Evolutionary conservation across 2,797 vertebrate species (phyloP), one percentile per base, ranked within the genome.

Genomic region (Crax fasciolata): DNA sequence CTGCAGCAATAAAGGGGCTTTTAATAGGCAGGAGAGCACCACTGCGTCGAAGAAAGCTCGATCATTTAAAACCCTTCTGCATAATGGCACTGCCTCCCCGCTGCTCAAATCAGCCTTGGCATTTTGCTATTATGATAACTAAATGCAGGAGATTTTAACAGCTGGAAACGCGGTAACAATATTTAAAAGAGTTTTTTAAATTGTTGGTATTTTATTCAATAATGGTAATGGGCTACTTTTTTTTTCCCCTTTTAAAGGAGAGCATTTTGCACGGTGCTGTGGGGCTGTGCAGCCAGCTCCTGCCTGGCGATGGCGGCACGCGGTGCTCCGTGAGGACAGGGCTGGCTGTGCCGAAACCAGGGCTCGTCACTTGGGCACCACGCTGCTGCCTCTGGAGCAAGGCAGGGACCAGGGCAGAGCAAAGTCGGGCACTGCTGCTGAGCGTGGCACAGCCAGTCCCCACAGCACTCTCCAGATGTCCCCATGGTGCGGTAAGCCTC

Each of bases 91-190:
- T 96, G 97, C 95, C 39, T 95, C 96, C 97, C 97, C 1, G 76
- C 97, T 95, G 98, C 96, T 97, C 96, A 95, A 98, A 98, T 98
- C 97, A 98, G 97, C 97, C 17, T 13, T 89, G 66, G 96, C 95
- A 97, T 95, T 97, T 93, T 95, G 97, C 97, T 97, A 98, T 98
- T 98, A 97, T 41, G 35, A 96, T 96, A 95, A 97, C 97, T 97
- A 97, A 98, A 98, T 96, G 97, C 93, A 90, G 96, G 91, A 94
- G 93, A 97, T 90, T 96, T 95, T 97, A 98, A 97, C 97, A 98
- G 98, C 97, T 98, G 98, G 98, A 98, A 97, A 97, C 6, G 30
- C 87, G 96, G 98, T 72, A 95, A 97, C 96, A 97, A 96, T 97
- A 97, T 97, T 98, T 97, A 96, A 97, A 97, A 96, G 94, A 94